These are phyloP conservation scores for Crioceris asparagi DNA, from an alignment of 2,888 invertebrate species.

Conservation along the genomic window DNA sequence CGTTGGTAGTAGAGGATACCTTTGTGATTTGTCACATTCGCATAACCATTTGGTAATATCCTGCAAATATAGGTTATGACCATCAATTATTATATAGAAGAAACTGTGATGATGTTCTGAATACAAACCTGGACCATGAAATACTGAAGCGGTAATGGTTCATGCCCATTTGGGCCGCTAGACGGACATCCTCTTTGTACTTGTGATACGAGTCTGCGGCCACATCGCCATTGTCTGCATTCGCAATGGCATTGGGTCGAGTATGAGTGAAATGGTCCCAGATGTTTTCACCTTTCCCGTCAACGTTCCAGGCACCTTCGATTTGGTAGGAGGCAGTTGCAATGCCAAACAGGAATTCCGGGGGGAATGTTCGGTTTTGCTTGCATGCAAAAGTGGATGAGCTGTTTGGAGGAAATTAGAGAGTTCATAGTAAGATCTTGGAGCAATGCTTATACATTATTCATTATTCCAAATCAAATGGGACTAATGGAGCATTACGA, in stretches of 20 bases:
- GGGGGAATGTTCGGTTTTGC: conserved; percentile 13
- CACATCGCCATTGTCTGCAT: conserved; percentile 47
- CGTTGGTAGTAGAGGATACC: conserved; percentile 69
- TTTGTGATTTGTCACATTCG: conserved; percentile 53
- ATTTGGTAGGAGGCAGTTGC: conserved; percentile 19
- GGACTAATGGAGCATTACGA: too few species aligned
- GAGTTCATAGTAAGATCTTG: too few species aligned
- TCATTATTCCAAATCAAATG: too few species aligned
- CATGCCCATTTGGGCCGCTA: background rate
- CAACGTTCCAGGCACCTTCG: conserved; percentile 19
- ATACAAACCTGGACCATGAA: conserved; percentile 16
- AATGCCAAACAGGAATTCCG: conserved; percentile 15
- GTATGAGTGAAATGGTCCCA: conserved; percentile 55
- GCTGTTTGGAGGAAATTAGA: too few species aligned
- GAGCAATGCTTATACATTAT: too few species aligned
- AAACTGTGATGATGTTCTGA: too few species aligned
- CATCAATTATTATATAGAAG: too few species aligned
- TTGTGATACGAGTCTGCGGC: conserved; percentile 57
- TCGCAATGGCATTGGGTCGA: conserved; percentile 40
- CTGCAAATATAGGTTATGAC: conserved; percentile 34
- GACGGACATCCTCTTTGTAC: conserved; percentile 36
- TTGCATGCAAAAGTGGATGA: too few species aligned
- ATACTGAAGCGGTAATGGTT: conserved; percentile 22
- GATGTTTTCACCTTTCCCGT: conserved; percentile 50
- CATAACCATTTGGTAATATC: conserved; percentile 58